Evolutionary conservation across 2,797 vertebrate species (phyloP), one percentile per base, ranked within the genome.

Genomic region (Clarias fuscus): DNA sequence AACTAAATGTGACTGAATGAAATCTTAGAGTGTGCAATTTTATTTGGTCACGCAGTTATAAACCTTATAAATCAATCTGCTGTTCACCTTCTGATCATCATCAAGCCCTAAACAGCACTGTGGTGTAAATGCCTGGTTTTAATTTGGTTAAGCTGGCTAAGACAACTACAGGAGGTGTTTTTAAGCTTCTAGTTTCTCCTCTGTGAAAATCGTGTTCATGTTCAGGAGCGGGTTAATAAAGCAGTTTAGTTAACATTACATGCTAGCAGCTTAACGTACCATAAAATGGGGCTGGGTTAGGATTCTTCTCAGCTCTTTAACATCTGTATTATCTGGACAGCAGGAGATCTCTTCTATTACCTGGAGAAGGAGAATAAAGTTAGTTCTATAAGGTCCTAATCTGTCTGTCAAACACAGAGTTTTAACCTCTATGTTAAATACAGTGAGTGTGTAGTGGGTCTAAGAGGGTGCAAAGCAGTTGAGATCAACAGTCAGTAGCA

Each of bases 211-310:
- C 11, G 0, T 37, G 30, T 20, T 76, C 15, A 30, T 76, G 8
- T 5, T 22, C 48, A 58, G 33, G 24, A 53, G 24, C 20, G 7
- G 48, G 27, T 59, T 77, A 78, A 37, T 78, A 61, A 33, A 27
- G 6, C 14, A 53, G 72, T 27, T 53, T 75, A 40, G 76, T 10
- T 61, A 7, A 22, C 13, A 11, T 20, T 37, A 48, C 33, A 14
- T 22, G 40, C 22, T 64, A 67, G n/a, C 73, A 72, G 30, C n/a
- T n/a, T 1, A 40, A 91, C 96, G 97, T 94, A 99, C 98, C 98
- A 99, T 99, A 96, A 99, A 99, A 96, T 99, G 98, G 88, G 98
- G 98, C 96, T 99, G 98, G 89, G 97, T 98, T 94, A 99, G 95
- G 94, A 99, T 98, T 94, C 97, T 95, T 91, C 98, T 96, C 91